phyloP scores from a whole-genome alignment of 2,797 vertebrate species.

The Sparus aurata region DNA sequence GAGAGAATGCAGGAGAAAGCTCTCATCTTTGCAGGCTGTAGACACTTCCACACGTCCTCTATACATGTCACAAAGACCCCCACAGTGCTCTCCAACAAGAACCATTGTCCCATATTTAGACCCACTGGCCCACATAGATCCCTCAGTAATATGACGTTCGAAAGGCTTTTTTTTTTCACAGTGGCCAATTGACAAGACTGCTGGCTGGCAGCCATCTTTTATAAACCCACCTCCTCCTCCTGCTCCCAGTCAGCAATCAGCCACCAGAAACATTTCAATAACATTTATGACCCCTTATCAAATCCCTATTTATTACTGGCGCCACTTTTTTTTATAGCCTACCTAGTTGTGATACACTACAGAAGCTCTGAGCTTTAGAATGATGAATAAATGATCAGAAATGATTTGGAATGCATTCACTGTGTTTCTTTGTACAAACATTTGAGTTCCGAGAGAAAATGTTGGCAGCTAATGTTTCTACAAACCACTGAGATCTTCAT shows the following conservation, averaged over 20 bases:
- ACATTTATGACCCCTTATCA: background rate
- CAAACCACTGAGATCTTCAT: too few relatives aligned
- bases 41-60: conserved; percentile 6
- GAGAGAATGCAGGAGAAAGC: background rate
- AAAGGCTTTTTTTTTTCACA: background rate
- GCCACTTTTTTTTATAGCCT: background rate
- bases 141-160: background rate
- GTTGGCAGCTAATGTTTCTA: too few relatives aligned
- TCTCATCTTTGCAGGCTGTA: background rate
- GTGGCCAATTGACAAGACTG: background rate
- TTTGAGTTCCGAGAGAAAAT: background rate
- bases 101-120: background rate
- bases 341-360: background rate
- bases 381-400: background rate
- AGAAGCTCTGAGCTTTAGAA: background rate
- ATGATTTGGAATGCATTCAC: conserved; percentile 4
- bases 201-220: background rate
- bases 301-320: background rate
- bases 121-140: background rate
- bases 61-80: conserved; percentile 7
- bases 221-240: background rate
- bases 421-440: background rate
- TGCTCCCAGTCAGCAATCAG: background rate
- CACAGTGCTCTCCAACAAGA: background rate
- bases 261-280: background rate